Evolutionary conservation across 2,113 vertebrate species (phyloP).

Genomic region (Ramphastos sulfuratus): DNA sequence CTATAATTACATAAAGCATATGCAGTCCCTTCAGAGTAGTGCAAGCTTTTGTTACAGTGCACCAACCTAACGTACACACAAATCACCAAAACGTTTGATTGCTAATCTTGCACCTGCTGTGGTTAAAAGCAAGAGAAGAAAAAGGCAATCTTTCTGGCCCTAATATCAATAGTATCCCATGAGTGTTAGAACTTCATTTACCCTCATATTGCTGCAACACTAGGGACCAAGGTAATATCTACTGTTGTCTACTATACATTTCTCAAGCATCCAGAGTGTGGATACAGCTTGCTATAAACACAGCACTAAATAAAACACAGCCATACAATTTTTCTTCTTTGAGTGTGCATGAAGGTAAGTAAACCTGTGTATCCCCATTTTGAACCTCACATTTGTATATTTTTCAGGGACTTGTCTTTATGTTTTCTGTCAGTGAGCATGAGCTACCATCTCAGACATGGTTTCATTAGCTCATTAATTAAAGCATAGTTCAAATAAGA

Average conservation of each 20-base stretch:
- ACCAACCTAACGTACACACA: background rate
- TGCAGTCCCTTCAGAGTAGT: background rate
- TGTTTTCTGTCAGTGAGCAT: slow-evolving; percentile 8
- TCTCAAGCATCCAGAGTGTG: background rate
- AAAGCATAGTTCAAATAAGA: slow-evolving; percentile 34
- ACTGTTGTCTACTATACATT: background rate
- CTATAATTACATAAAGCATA: background rate
- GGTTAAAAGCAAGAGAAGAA: background rate
- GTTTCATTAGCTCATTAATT: slow-evolving; percentile 54
- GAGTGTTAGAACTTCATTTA: background rate
- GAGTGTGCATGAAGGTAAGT: background rate
- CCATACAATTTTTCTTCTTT: slow-evolving; percentile 15
- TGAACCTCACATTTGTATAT: background rate
- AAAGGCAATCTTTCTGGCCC: background rate
- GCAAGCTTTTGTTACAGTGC: background rate
- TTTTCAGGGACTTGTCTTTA: background rate
- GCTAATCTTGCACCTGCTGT: background rate
- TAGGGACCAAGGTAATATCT: background rate
- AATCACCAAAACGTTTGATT: background rate
- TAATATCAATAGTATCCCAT: background rate
- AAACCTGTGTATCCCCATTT: slow-evolving; percentile 25
- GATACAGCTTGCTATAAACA: background rate
- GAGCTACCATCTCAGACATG: slow-evolving; percentile 3
- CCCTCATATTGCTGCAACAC: background rate
- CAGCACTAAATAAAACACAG: background rate